These are phyloP conservation scores for Oreonectes daqikongensis DNA, from an alignment of 2,797 vertebrate species.

Conservation along the genomic window DNA sequence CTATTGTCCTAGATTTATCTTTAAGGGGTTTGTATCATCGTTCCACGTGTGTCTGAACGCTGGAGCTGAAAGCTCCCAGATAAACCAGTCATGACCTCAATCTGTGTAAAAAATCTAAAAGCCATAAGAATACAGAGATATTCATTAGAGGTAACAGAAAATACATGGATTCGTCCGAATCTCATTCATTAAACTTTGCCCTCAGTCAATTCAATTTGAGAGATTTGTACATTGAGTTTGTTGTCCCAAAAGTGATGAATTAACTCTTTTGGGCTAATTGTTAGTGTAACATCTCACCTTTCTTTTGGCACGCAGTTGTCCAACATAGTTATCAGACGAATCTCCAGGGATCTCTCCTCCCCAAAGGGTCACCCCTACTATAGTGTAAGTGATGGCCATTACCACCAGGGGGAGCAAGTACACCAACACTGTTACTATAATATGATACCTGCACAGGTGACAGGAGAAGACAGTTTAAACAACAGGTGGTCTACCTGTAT, in stretches of 20 bases:
- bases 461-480: neutral
- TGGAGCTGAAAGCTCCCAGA: conserved; percentile 54
- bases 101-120: conserved; percentile 60
- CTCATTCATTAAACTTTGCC: conserved; percentile 10
- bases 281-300: conserved; percentile 74
- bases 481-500: neutral
- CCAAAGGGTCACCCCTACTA: conserved; percentile 85
- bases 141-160: neutral
- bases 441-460: conserved; percentile 78
- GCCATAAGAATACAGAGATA: conserved; percentile 23
- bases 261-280: neutral
- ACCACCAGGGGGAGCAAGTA: conserved; percentile 85
- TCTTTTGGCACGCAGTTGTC: conserved; percentile 85
- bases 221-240: too few species aligned
- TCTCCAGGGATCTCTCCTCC: conserved; percentile 86
- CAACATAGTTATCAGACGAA: conserved; percentile 82
- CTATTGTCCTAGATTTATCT: conserved; percentile 37
- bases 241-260: neutral
- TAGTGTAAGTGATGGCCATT: conserved; percentile 85
- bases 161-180: neutral
- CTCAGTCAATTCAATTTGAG: neutral
- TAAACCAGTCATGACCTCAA: conserved; percentile 71
- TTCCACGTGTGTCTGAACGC: conserved; percentile 4
- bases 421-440: conserved; percentile 82
- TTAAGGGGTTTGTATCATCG: conserved; percentile 40